These are phyloP conservation scores for Tetrapedia diversipes DNA, from an alignment of 2,888 invertebrate species.

Conservation along the genomic window DNA sequence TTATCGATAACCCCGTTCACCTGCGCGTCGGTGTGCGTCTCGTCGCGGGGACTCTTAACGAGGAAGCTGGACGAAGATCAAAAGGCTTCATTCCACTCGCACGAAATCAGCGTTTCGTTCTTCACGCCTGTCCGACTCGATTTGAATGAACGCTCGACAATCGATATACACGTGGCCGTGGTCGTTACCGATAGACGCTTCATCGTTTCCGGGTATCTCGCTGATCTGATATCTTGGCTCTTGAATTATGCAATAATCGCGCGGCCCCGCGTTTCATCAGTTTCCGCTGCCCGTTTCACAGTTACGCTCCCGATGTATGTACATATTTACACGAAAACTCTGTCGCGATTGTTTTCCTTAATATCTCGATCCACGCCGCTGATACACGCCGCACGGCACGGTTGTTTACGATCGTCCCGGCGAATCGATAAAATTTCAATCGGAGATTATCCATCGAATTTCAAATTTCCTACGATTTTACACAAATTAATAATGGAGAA, in stretches of 20 bases:
- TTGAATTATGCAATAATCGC: conserved; percentile 16
- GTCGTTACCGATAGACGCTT: conserved; percentile 30
- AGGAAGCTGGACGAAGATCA: conserved; percentile 60
- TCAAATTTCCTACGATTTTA: neutral
- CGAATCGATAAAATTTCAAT: neutral
- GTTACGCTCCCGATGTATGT: too few relatives aligned
- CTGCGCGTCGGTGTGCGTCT: conserved; percentile 23
- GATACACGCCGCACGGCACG: too few relatives aligned
- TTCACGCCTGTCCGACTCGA: conserved; percentile 75
- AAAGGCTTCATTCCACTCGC: conserved; percentile 65
- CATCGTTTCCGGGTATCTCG: conserved; percentile 32
- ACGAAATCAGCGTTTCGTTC: conserved; percentile 67
- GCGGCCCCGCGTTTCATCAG: neutral
- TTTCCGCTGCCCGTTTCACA: too few relatives aligned
- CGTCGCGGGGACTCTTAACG: conserved; percentile 49
- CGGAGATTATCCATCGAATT: neutral
- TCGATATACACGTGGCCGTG: too few relatives aligned
- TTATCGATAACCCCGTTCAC: conserved; percentile 47
- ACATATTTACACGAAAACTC: neutral
- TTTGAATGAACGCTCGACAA: conserved; percentile 58
- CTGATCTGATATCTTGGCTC: neutral
- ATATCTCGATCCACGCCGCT: neutral
- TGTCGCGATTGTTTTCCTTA: neutral
- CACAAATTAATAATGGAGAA: too few relatives aligned
- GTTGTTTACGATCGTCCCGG: neutral